Evolutionary conservation across 2,888 invertebrate genomes (phyloP).

Genomic region (Crocallis elinguaria): DNA sequence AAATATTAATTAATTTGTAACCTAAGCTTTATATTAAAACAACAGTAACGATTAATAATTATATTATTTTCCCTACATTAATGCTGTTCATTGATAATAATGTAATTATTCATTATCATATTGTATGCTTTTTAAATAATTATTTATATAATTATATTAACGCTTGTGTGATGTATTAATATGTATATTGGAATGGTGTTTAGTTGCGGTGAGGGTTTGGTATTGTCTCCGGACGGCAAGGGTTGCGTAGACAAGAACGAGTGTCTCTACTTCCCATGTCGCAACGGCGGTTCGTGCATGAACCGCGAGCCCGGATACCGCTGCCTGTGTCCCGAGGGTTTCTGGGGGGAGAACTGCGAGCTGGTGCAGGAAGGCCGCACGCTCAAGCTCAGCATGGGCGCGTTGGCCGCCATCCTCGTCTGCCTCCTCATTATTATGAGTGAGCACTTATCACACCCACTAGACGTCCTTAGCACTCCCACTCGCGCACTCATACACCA

Average conservation of each 20-base stretch:
- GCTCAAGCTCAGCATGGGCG: conserved; percentile 97
- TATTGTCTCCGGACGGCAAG: conserved; percentile 95
- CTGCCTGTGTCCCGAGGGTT: conserved; percentile 96
- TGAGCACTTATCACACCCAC: conserved; percentile 86
- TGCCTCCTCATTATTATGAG: conserved; percentile 98
- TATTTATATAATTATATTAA: conserved; percentile 21
- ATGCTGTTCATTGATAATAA: conserved; percentile 12
- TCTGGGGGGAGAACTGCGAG: conserved; percentile 97
- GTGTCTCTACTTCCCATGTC: conserved; percentile 96
- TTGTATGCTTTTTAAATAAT: conserved; percentile 10
- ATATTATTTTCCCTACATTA: conserved; percentile 12
- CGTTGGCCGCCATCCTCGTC: conserved; percentile 98
- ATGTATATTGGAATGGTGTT: conserved; percentile 68
- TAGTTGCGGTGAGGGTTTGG: conserved; percentile 97
- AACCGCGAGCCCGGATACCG: conserved; percentile 95
- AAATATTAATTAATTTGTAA: conserved; percentile 11
- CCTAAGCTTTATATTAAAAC: conserved; percentile 23
- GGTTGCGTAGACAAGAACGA: conserved; percentile 98
- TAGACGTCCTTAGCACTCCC: conserved; percentile 37
- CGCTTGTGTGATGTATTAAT: conserved; percentile 40
- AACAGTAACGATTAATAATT: conserved; percentile 20
- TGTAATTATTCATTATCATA: conserved; percentile 3
- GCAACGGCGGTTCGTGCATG: conserved; percentile 96
- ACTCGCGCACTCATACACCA: conserved; percentile 40
- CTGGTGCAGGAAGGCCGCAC: conserved; percentile 97